Percentiles rank a stretch among this genome's conserved stretches.
These are phyloP conservation scores for Propithecus deckenii DNA, from an alignment of 2,797 vertebrate genomes.

Conservation along the genomic window DNA sequence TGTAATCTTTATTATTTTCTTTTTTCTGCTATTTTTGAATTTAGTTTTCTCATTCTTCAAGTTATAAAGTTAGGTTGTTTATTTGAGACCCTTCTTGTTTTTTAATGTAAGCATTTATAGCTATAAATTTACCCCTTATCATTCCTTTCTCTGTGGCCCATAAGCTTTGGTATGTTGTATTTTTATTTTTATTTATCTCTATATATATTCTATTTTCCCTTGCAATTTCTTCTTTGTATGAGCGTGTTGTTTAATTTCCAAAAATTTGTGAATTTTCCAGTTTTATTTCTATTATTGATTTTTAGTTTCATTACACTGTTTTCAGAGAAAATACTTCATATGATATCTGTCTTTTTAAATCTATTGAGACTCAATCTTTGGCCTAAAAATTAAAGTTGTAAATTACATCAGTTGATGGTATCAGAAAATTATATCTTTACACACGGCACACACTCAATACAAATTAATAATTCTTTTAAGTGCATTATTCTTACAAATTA, in stretches of 20 bases:
- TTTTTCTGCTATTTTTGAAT: background rate
- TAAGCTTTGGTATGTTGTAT: background rate
- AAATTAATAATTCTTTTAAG: background rate
- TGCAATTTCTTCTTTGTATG: background rate
- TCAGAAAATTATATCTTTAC: background rate
- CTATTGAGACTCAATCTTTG: background rate
- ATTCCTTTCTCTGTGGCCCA: background rate
- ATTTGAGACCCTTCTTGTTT: background rate
- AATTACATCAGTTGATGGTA: background rate
- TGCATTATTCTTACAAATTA: too few relatives aligned
- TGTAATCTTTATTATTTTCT: background rate
- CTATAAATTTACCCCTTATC: background rate
- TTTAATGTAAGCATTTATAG: background rate
- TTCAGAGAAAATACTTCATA: background rate
- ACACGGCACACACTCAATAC: background rate
- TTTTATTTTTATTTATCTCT: background rate
- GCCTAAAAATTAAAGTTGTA: too few relatives aligned
- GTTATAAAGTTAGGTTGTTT: background rate
- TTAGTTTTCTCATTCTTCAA: background rate
- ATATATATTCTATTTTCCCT: background rate
- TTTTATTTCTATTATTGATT: background rate
- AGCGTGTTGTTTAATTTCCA: background rate
- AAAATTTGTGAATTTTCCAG: background rate
- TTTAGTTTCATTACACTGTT: background rate
- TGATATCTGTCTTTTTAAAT: background rate